Evolutionary conservation across 2,797 vertebrate species (phyloP).

Genomic region (Avahi laniger): DNA sequence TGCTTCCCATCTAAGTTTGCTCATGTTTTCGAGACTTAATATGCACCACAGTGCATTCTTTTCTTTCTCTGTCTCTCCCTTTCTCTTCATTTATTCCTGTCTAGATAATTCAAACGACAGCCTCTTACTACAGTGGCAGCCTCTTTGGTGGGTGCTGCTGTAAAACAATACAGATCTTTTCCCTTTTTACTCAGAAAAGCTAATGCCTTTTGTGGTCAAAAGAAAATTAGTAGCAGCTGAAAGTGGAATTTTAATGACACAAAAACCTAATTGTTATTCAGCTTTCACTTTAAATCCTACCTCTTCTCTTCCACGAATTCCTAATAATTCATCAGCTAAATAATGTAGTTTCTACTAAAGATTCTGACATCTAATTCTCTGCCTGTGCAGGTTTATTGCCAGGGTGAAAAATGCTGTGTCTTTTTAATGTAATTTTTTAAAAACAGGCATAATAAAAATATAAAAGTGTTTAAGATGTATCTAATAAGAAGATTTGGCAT

Average conservation of each 20-base stretch:
- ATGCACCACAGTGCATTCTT: background rate
- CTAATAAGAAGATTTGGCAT: slow-evolving; percentile 46
- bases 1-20: background rate
- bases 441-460: slow-evolving; percentile 72
- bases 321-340: slow-evolving; percentile 70
- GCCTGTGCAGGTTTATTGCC: slow-evolving; percentile 64
- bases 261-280: slow-evolving; percentile 70
- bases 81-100: background rate
- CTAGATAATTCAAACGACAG: background rate
- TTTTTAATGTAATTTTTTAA: slow-evolving; percentile 66
- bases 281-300: slow-evolving; percentile 65
- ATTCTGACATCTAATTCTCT: slow-evolving; percentile 72
- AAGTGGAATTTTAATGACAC: slow-evolving; percentile 71
- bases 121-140: background rate
- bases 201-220: slow-evolving; percentile 63
- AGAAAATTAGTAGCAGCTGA: slow-evolving; percentile 70
- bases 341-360: slow-evolving; percentile 52
- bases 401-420: slow-evolving; percentile 65
- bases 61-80: background rate
- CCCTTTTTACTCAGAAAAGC: slow-evolving; percentile 54
- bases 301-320: slow-evolving; percentile 52
- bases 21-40: background rate
- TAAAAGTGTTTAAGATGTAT: slow-evolving; percentile 65
- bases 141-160: slow-evolving; percentile 4
- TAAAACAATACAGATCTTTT: slow-evolving; percentile 52